Evolutionary conservation across 2,888 invertebrate species (phyloP).

Genomic region (Pandemis corylana): DNA sequence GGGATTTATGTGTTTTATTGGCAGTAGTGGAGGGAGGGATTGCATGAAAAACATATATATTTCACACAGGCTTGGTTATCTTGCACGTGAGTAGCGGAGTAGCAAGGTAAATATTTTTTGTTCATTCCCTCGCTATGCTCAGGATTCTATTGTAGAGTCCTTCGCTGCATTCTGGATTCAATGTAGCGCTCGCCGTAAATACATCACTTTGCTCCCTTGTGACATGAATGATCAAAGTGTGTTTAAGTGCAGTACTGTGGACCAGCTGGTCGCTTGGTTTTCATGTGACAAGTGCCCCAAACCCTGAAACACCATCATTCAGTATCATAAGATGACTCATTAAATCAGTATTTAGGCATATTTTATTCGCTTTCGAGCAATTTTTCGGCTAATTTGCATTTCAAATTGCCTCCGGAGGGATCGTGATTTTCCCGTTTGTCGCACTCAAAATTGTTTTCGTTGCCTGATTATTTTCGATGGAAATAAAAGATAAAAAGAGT

Average conservation of each 20-base stretch:
- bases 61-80: too few relatives aligned
- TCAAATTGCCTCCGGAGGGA: background rate
- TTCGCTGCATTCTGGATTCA: too few relatives aligned
- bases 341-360: background rate
- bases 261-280: slow-evolving; percentile 73
- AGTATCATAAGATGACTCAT: background rate
- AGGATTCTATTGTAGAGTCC: too few relatives aligned
- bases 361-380: background rate
- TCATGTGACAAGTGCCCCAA: background rate
- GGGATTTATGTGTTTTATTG: too few relatives aligned
- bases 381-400: background rate
- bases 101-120: too few relatives aligned
- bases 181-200: too few relatives aligned
- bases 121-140: too few relatives aligned
- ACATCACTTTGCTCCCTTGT: too few relatives aligned
- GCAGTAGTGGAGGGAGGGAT: too few relatives aligned
- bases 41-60: too few relatives aligned
- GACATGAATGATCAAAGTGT: too few relatives aligned
- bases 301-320: background rate
- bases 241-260: background rate
- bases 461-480: background rate
- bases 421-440: background rate
- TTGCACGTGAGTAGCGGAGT: too few relatives aligned
- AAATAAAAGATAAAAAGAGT: background rate
- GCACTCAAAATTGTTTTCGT: background rate